Evolutionary conservation across 2,113 vertebrate genomes (phyloP).

Genomic region (Aspidoscelis tigris): DNA sequence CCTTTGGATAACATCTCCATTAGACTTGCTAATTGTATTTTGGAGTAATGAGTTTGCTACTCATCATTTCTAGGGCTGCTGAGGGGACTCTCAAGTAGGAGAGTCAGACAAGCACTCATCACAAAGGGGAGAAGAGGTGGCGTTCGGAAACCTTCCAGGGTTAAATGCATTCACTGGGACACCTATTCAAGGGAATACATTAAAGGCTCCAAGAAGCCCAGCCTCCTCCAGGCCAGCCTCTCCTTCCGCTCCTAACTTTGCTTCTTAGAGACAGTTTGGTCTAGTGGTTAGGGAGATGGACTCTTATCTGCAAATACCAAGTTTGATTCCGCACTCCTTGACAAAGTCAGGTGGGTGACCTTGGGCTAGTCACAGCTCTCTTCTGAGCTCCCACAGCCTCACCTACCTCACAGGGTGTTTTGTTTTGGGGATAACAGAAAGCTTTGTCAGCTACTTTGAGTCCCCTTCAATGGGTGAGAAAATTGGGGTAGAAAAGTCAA

Average conservation of each 20-base stretch:
- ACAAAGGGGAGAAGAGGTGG: constrained; percentile 15
- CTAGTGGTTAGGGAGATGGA: too few relatives aligned
- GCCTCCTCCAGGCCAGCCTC: neutral
- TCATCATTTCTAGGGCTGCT: constrained; percentile 19
- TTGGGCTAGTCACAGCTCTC: too few relatives aligned
- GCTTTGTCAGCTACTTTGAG: too few relatives aligned
- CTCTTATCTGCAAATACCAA: too few relatives aligned
- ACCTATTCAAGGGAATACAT: neutral
- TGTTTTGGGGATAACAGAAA: too few relatives aligned
- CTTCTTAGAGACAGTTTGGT: neutral
- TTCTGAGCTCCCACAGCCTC: too few relatives aligned
- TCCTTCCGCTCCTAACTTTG: neutral
- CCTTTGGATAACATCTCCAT: constrained; percentile 23
- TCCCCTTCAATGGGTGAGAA: too few relatives aligned
- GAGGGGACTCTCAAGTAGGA: constrained; percentile 7
- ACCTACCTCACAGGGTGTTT: too few relatives aligned
- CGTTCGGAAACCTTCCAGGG: constrained; percentile 18
- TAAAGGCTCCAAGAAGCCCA: neutral
- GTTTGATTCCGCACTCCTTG: too few relatives aligned
- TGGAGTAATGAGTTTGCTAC: constrained; percentile 19
- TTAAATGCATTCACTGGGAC: neutral
- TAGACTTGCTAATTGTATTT: constrained; percentile 35
- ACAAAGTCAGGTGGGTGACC: too few relatives aligned
- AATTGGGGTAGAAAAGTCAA: too few relatives aligned
- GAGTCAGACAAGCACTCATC: constrained; percentile 17